Evolutionary conservation across 1,140 invertebrate genomes (phyloP).

Genomic region (Nixonia krombeini): DNA sequence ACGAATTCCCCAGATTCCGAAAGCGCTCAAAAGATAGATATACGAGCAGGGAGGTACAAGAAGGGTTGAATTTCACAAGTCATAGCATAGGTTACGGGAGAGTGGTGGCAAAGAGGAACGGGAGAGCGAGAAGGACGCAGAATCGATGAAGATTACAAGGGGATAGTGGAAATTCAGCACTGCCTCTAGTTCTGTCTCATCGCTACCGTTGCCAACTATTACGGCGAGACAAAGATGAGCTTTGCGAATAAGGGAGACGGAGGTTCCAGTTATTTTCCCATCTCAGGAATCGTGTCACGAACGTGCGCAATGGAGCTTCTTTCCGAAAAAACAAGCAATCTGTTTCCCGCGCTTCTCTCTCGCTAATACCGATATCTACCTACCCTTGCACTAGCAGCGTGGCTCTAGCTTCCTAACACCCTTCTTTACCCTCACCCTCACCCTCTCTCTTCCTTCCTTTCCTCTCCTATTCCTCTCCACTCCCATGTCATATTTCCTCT

Average conservation of each 20-base stretch:
- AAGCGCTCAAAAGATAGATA: constrained; percentile 43
- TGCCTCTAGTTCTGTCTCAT: constrained; percentile 35
- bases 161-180: constrained; percentile 45
- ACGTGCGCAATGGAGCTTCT: constrained; percentile 53
- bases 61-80: constrained; percentile 46
- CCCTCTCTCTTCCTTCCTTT: not conserved
- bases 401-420: too few species aligned
- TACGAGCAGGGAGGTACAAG: constrained; percentile 27
- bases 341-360: constrained; percentile 47
- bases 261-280: constrained; percentile 44
- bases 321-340: constrained; percentile 59
- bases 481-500: not conserved
- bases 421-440: too few species aligned
- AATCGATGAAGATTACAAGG: constrained; percentile 39
- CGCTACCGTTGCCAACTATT: constrained; percentile 8
- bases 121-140: not conserved
- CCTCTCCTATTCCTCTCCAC: not conserved
- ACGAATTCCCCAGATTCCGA: constrained; percentile 45
- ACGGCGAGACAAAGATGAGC: constrained; percentile 27
- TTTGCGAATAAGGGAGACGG: constrained; percentile 24
- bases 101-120: too few species aligned
- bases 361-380: constrained; percentile 40
- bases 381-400: constrained; percentile 19
- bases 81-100: constrained; percentile 38
- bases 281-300: constrained; percentile 40